phyloP scores from a whole-genome alignment of 2,113 vertebrate species.

The Gavia stellata region DNA sequence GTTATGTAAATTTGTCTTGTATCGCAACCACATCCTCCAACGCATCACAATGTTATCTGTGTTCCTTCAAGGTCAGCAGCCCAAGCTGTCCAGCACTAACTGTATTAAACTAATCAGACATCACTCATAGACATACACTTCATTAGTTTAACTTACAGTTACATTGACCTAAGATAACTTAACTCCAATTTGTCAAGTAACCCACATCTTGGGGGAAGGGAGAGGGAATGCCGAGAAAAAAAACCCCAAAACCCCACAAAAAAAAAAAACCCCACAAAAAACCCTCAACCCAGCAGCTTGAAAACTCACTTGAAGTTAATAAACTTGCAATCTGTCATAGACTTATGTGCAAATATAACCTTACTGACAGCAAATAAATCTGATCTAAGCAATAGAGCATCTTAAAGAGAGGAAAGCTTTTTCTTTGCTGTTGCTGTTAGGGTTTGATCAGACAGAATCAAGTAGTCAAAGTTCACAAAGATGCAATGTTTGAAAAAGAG shows the following conservation, averaged over 20 bases:
- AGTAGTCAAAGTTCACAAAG: slow-evolving; percentile 41
- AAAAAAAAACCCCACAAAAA: background rate
- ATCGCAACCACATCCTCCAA: slow-evolving; percentile 57
- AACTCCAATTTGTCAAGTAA: slow-evolving; percentile 68
- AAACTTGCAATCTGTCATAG: slow-evolving; percentile 61
- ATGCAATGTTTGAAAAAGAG: background rate
- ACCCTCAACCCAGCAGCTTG: slow-evolving; percentile 42
- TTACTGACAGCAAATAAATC: slow-evolving; percentile 54
- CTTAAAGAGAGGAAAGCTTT: slow-evolving; percentile 26
- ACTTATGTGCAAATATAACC: slow-evolving; percentile 55
- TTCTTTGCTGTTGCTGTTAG: background rate
- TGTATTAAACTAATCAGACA: slow-evolving; percentile 68
- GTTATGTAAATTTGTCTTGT: slow-evolving; percentile 57
- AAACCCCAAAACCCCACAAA: background rate
- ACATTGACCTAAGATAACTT: slow-evolving; percentile 68
- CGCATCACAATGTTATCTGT: slow-evolving; percentile 68
- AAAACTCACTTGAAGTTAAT: slow-evolving; percentile 60
- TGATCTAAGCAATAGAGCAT: slow-evolving; percentile 36
- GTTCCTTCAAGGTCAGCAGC: slow-evolving; percentile 66
- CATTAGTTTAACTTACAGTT: slow-evolving; percentile 70
- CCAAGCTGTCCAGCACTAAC: slow-evolving; percentile 65
- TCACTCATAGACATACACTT: slow-evolving; percentile 65
- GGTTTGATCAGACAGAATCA: slow-evolving; percentile 24
- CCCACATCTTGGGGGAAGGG: slow-evolving; percentile 36
- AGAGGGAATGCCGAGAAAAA: background rate